phyloP scores from a whole-genome alignment of 30 jellyfish, hydroid and myxozoan species.

The Clytia hemisphaerica region DNA sequence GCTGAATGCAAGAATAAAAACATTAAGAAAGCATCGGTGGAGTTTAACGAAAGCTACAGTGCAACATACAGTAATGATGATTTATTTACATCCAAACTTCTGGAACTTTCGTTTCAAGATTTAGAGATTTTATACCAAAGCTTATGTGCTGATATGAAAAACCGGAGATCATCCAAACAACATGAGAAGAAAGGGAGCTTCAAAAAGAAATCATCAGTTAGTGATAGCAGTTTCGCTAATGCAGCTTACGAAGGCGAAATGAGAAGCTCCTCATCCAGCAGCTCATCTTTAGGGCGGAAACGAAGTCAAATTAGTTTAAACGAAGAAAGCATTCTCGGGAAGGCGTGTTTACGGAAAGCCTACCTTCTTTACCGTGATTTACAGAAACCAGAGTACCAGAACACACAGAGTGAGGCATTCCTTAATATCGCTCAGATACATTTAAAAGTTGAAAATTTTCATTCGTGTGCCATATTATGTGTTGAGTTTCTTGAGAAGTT shows the following conservation, averaged over 20 bases:
- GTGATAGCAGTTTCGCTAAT: slow-evolving; percentile 7
- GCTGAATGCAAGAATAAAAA: slow-evolving; percentile 9
- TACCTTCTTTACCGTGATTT: not conserved
- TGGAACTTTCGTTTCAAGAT: slow-evolving; percentile 6
- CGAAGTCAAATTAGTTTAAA: not conserved
- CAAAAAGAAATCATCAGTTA: slow-evolving; percentile 1
- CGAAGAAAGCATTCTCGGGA: slow-evolving; percentile 11
- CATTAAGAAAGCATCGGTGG: slow-evolving; percentile 13
- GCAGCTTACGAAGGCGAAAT: slow-evolving; percentile 8
- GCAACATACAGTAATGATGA: slow-evolving; percentile 4
- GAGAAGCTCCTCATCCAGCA: not conserved
- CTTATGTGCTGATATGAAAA: not conserved
- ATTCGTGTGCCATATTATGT: not conserved
- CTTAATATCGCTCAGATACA: not conserved
- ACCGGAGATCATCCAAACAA: slow-evolving; percentile 10
- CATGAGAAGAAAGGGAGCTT: slow-evolving; percentile 3
- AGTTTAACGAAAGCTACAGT: slow-evolving; percentile 1
- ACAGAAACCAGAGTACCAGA: not conserved
- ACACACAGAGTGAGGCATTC: not conserved
- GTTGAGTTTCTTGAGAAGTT: not conserved
- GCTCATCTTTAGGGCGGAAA: slow-evolving; percentile 11
- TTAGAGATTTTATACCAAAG: not conserved
- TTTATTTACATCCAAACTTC: slow-evolving; percentile 9
- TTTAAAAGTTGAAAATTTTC: slow-evolving; percentile 8
- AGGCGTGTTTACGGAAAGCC: not conserved